Conservation (phyloP, 2,797 vertebrate species). For the Chrysocyon brachyurus region DNA sequence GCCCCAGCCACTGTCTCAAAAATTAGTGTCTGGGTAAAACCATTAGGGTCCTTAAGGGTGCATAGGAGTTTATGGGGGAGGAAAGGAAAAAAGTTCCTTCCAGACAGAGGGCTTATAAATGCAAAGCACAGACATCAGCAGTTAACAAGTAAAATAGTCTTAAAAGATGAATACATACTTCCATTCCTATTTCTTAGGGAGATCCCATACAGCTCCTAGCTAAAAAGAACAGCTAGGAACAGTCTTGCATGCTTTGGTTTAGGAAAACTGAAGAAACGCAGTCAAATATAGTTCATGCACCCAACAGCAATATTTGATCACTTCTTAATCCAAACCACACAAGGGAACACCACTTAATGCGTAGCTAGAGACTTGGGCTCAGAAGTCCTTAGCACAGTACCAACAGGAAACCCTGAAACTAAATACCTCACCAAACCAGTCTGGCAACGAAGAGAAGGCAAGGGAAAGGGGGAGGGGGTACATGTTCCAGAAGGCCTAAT, state of each 20-base stretch:
- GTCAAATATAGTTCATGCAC: fast-evolving
- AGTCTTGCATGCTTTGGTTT: not conserved
- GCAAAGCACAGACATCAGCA: not conserved
- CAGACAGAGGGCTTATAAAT: not conserved
- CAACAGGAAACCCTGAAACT: conserved; percentile 57
- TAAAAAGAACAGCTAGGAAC: not conserved
- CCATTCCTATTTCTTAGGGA: not conserved
- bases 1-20: not conserved
- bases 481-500: not conserved
- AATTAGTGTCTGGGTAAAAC: not conserved
- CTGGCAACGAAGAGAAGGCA: conserved; percentile 10
- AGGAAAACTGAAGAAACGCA: not conserved
- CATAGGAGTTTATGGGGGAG: not conserved
- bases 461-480: not conserved
- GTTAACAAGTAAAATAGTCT: not conserved
- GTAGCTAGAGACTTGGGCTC: not conserved
- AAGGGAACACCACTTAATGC: not conserved
- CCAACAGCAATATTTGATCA: not conserved
- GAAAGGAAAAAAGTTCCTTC: not conserved
- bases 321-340: not conserved
- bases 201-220: not conserved
- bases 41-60: not conserved
- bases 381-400: not conserved
- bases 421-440: conserved; percentile 74
- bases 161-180: not conserved